These are phyloP conservation scores for Helicoverpa assulta DNA, from an alignment of 2,888 invertebrate species.

Conservation along the genomic window DNA sequence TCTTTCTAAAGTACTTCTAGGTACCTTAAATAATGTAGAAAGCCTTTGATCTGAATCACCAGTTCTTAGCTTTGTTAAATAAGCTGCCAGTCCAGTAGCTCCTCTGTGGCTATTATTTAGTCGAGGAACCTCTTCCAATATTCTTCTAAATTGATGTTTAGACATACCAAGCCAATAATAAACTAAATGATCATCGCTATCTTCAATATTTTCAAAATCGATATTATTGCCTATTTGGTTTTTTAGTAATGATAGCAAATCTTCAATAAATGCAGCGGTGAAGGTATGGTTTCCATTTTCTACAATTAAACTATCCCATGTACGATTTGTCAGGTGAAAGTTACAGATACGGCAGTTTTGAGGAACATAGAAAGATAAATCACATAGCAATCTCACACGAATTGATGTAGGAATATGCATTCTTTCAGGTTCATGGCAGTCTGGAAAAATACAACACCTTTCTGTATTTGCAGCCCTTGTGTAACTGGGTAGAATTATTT, in stretches of 20 bases:
- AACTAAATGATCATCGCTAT: conserved; percentile 6
- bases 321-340: neutral
- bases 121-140: conserved; percentile 8
- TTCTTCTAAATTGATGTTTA: conserved; percentile 19
- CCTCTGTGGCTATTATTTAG: conserved; percentile 16
- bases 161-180: conserved; percentile 11
- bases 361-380: conserved; percentile 10
- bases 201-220: conserved; percentile 33
- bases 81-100: conserved; percentile 20
- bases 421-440: neutral
- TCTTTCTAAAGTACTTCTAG: conserved; percentile 22
- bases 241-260: conserved; percentile 17
- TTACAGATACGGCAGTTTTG: conserved; percentile 19
- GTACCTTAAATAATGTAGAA: conserved; percentile 22
- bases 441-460: conserved; percentile 14
- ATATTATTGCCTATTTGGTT: conserved; percentile 23
- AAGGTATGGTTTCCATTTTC: conserved; percentile 25
- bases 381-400: conserved; percentile 4
- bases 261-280: conserved; percentile 22
- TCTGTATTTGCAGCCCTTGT: conserved; percentile 24
- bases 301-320: conserved; percentile 4
- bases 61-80: conserved; percentile 22
- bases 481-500: conserved; percentile 28
- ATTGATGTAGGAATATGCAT: conserved; percentile 7
- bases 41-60: conserved; percentile 26